A percentile compares a stretch with the other conserved stretches of the same genome.
These are phyloP conservation scores for Gadopsis bispinosus DNA, from an alignment of 2,797 vertebrate genomes.

Conservation along the genomic window DNA sequence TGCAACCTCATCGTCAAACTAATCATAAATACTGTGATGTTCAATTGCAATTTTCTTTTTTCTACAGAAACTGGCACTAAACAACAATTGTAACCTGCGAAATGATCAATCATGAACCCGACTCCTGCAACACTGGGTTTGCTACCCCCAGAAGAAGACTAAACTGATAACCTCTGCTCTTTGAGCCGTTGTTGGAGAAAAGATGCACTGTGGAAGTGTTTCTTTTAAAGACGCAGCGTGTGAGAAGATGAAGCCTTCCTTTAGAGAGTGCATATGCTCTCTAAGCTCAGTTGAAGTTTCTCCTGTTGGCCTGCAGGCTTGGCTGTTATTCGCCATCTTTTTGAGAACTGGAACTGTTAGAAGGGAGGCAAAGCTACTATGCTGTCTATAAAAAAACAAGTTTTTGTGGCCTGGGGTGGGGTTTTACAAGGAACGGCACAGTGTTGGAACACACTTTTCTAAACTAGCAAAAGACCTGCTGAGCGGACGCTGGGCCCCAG, in stretches of 20 bases:
- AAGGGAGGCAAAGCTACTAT: neutral
- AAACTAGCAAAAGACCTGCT: constrained; percentile 33
- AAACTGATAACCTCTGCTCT: neutral
- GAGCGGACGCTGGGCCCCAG: constrained; percentile 8
- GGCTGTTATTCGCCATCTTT: constrained; percentile 14
- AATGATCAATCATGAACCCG: neutral
- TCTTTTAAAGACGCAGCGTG: constrained; percentile 4
- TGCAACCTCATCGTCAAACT: neutral
- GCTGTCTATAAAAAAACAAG: neutral
- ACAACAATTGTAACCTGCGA: neutral
- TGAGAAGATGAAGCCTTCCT: neutral
- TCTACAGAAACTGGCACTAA: neutral
- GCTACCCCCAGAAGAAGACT: neutral
- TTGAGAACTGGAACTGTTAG: constrained; percentile 11
- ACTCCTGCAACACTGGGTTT: neutral
- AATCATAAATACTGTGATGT: no score
- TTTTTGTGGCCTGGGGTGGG: constrained; percentile 22
- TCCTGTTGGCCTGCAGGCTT: constrained; percentile 27
- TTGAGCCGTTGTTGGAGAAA: neutral
- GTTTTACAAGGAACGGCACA: constrained; percentile 32
- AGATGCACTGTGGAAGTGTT: constrained; percentile 8
- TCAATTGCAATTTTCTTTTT: no score
- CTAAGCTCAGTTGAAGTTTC: neutral
- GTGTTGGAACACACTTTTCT: constrained; percentile 24
- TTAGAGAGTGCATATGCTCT: constrained; percentile 10